Evolutionary conservation across 2,797 vertebrate species (phyloP), one percentile per base, ranked within the genome.

Genomic region (Takifugu rubripes): DNA sequence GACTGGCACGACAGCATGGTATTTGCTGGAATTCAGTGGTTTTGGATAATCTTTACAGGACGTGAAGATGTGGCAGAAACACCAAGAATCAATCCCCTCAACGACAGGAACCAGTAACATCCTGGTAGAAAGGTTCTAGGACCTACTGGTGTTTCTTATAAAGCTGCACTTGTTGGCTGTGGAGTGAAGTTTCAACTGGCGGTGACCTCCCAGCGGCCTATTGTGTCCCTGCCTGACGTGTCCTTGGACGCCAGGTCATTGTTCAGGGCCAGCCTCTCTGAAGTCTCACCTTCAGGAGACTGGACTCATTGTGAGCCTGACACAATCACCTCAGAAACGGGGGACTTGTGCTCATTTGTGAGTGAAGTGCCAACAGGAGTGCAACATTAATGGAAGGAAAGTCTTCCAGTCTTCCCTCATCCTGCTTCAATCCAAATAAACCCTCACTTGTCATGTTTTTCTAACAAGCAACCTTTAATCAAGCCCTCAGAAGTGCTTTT

Each of bases 401-500:
- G 50, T 59, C 82, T 86, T 85, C 85, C 81, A 77, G 74, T 33
- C 50, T 55, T 62, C 55, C 69, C 75, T 63, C 62, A 59, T 87
- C 77, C 64, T 52, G 66, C 49, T 60, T 46, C 64, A 70, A 72
- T 56, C 68, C 25, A 8, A 64, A 71, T 46, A 47, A 62, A 61
- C 64, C 55, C 25, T 54, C 49, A 2, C 61, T 56, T 58, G 55
- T 33, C 21, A 21, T 21, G 21, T 40, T 71, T 77, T 64, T 59
- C 81, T 64, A 59, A 40, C 48, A 65, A 44, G 52, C 61, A 77
- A 58, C 65, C 79, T 81, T 77, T 81, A 85, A 87, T 88, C 72
- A 77, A 11, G 56, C 68, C 52, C 65, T 61, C 56, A 65, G 61
- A 74, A 68, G 70, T 49, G 50, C 68, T 73, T 68, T 75, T 62